These are phyloP conservation scores for Vanessa atalanta DNA, from an alignment of 1,140 invertebrate species.

Conservation along the genomic window DNA sequence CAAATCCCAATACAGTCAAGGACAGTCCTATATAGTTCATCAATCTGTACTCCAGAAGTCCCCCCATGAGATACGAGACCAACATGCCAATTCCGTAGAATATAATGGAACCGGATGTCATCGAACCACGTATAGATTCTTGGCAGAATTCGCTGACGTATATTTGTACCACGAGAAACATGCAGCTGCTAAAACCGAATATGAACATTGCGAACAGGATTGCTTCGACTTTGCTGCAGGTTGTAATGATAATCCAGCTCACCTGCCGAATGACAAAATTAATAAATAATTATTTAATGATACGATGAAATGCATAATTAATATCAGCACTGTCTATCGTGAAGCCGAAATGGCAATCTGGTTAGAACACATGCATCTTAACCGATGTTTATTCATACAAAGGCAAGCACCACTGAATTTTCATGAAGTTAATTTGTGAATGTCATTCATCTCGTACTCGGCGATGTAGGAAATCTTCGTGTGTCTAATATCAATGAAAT, in stretches of 20 bases:
- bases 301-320: too few relatives aligned
- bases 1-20: slow-evolving; percentile 34
- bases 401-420: too few relatives aligned
- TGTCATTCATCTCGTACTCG: too few relatives aligned
- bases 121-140: slow-evolving; percentile 55
- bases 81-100: slow-evolving; percentile 57
- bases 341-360: too few relatives aligned
- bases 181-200: slow-evolving; percentile 48
- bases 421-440: too few relatives aligned
- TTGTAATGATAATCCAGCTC: slow-evolving; percentile 45
- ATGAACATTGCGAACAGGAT: slow-evolving; percentile 52
- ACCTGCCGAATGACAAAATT: slow-evolving; percentile 36
- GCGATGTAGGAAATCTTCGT: too few relatives aligned
- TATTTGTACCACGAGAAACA: slow-evolving; percentile 47
- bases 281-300: too few relatives aligned
- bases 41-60: slow-evolving; percentile 45
- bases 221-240: slow-evolving; percentile 49
- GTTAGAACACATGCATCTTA: too few relatives aligned
- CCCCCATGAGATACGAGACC: slow-evolving; percentile 52
- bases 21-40: slow-evolving; percentile 56
- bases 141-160: slow-evolving; percentile 62
- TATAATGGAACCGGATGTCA: slow-evolving; percentile 53
- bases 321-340: too few relatives aligned
- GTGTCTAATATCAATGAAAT: too few relatives aligned
- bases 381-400: too few relatives aligned